Evolutionary conservation across 2,113 vertebrate species (phyloP), one percentile per base, ranked within the genome.

Genomic region (Notarius quadriscutis): DNA sequence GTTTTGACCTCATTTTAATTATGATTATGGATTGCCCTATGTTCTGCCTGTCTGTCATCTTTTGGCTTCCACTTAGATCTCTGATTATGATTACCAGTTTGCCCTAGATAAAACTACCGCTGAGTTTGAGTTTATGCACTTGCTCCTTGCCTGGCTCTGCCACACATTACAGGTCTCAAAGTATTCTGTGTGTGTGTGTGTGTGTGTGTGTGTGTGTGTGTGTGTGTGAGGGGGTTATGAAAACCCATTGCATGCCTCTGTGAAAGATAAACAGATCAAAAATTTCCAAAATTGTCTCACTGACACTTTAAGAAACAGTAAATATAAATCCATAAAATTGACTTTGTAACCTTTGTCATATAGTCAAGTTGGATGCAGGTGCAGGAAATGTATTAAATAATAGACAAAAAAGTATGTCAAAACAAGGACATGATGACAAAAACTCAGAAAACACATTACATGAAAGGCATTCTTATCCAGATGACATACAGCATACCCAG

Each of bases 31-130:
- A 81, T 81, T 10, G 53, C 55, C 41, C 20, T 30, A 6, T 20
- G 17, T 34, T 58, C 22, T 14, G 53, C 10, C n/a, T 10, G 53
- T 20, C 55, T 34, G 79, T 18, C 12, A 6, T 41, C 57, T 81
- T 81, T 48, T 62, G 57, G 25, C 20, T 81, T 20, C 79, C 30
- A 62, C 57, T 25, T 81, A 62, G 79, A 81, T 62, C 79, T 81
- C 57, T 81, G 79, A 81, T 81, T 81, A 41, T 62, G 57, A 81
- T 62, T 81, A 22, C 8, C 57, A 48, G 18, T 62, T 48, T 81
- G 79, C 30, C 79, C 79, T 41, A 81, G 57, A 81, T 62, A 62
- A 41, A 41, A 48, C 30, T 25, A 62, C 11, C 9, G 3, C 75
- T 27, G 12, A 27, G 51, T 55, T 17, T 51, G 12, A 27, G 51